Conservation (phyloP, 2,797 vertebrate species). For the Falco naumanni region DNA sequence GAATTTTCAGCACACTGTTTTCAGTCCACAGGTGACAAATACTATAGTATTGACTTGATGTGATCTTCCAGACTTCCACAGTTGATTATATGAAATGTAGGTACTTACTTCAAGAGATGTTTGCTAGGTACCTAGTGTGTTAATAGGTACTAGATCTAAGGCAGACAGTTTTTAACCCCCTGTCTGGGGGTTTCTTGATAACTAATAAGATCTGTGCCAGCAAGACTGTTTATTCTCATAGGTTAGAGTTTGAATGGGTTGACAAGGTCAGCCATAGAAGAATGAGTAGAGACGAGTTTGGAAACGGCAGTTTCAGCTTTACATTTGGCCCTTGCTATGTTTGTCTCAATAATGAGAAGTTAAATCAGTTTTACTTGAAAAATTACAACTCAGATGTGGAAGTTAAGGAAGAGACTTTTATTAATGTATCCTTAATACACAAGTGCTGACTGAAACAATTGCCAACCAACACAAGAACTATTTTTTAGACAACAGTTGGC, state of each 20-base stretch:
- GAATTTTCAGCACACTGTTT: neutral
- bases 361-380: neutral
- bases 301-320: neutral
- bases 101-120: neutral
- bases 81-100: neutral
- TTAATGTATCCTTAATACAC: fast-evolving
- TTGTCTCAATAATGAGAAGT: neutral
- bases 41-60: neutral
- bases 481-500: neutral
- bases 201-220: neutral
- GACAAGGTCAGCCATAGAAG: neutral
- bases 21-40: neutral
- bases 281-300: neutral
- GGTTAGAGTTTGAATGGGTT: neutral
- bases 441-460: neutral
- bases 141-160: neutral
- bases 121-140: neutral
- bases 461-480: neutral
- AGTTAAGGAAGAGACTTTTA: neutral
- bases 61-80: neutral
- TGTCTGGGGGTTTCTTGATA: neutral
- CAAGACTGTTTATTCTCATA: neutral
- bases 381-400: neutral
- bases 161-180: neutral
- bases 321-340: neutral